Evolutionary conservation across 2,113 vertebrate species (phyloP).

Genomic region (Theristicus caerulescens): DNA sequence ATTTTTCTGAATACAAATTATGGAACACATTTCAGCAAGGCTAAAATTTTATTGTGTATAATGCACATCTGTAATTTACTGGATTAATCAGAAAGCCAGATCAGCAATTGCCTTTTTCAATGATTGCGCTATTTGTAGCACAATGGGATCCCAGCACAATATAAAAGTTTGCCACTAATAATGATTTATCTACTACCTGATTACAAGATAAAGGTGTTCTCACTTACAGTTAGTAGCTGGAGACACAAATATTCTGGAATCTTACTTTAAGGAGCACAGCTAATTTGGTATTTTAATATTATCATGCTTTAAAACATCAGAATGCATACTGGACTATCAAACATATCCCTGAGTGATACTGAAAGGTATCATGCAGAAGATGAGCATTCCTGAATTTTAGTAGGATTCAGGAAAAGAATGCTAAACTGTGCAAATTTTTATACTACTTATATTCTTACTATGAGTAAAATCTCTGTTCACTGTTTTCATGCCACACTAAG

Average conservation of each 20-base stretch:
- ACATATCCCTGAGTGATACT: not conserved
- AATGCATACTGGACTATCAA: not conserved
- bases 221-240: not conserved
- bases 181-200: not conserved
- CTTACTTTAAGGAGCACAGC: not conserved
- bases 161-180: not conserved
- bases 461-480: not conserved
- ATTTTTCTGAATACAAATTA: not conserved
- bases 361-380: not conserved
- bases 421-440: not conserved
- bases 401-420: not conserved
- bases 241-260: not conserved
- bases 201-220: not conserved
- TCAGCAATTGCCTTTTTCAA: not conserved
- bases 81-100: not conserved
- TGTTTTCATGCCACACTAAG: not conserved
- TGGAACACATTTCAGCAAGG: not conserved
- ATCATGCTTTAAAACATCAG: not conserved
- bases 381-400: not conserved
- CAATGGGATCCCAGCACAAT: not conserved
- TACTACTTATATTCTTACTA: not conserved
- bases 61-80: not conserved
- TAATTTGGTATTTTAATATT: not conserved
- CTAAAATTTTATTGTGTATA: not conserved
- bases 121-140: not conserved